phyloP scores from a whole-genome alignment of 2,888 invertebrate species.

The Mesopsocus fuscifrons region DNA sequence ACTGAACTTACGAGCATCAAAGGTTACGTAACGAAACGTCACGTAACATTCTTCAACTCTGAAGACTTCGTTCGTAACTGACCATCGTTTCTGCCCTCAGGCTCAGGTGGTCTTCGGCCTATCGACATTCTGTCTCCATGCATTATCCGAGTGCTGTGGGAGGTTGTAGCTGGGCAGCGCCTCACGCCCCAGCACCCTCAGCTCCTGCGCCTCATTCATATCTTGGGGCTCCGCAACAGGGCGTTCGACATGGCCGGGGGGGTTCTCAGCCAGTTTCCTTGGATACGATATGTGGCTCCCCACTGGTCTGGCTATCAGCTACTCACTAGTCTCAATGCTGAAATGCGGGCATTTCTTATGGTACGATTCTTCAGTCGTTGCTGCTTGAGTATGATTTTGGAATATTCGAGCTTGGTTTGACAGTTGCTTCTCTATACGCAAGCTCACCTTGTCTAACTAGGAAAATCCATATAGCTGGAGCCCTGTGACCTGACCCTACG shows the following conservation, averaged over 20 bases:
- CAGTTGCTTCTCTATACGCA: slow-evolving; percentile 10
- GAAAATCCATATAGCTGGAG: too few relatives aligned
- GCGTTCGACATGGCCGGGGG: slow-evolving; percentile 39
- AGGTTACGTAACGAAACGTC: too few relatives aligned
- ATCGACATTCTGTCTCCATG: slow-evolving; percentile 29
- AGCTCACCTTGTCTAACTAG: too few relatives aligned
- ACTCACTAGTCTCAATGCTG: slow-evolving; percentile 32
- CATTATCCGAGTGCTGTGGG: slow-evolving; percentile 46
- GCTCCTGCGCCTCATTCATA: slow-evolving; percentile 26
- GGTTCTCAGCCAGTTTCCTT: slow-evolving; percentile 36
- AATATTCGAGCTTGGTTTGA: too few relatives aligned
- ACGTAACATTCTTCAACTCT: too few relatives aligned
- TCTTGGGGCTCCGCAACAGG: slow-evolving; percentile 30
- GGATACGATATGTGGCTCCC: slow-evolving; percentile 40
- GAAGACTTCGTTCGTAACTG: too few relatives aligned
- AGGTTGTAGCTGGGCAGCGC: slow-evolving; percentile 30
- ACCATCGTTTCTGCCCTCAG: too few relatives aligned
- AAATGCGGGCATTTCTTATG: slow-evolving; percentile 33
- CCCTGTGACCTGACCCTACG: too few relatives aligned
- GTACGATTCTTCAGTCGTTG: too few relatives aligned
- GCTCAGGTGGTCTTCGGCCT: too few relatives aligned
- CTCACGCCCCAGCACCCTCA: slow-evolving; percentile 27
- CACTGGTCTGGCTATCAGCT: slow-evolving; percentile 39
- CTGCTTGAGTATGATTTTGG: too few relatives aligned
- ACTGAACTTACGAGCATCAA: too few relatives aligned